phyloP scores from a whole-genome alignment of 2,888 invertebrate species.

The Geophilus truncorum region DNA sequence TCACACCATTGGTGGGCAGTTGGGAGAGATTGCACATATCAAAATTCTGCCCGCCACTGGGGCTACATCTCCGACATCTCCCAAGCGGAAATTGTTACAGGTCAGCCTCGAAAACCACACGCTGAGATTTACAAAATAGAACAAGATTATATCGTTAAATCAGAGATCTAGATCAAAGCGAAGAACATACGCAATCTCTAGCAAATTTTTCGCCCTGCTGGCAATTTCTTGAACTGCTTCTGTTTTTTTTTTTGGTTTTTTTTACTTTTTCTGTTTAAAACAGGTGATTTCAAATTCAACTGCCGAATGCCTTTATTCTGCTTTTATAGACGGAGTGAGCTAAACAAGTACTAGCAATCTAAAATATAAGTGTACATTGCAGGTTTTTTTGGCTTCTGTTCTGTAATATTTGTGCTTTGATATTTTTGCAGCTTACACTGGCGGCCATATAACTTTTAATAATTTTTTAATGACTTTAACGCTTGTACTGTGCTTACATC shows the following conservation, averaged over 20 bases:
- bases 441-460: background rate
- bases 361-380: no score
- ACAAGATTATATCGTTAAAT: background rate
- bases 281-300: background rate
- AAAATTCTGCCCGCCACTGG: slow-evolving; percentile 31
- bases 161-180: background rate
- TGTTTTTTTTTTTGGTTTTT: background rate
- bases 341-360: no score
- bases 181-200: background rate
- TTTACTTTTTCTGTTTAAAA: background rate
- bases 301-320: no score
- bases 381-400: no score
- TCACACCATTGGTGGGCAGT: slow-evolving; percentile 18
- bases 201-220: background rate
- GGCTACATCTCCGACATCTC: slow-evolving; percentile 23
- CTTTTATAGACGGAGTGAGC: no score
- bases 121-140: background rate
- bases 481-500: background rate
- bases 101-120: background rate
- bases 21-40: slow-evolving; percentile 16
- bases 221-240: slow-evolving; percentile 6
- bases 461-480: background rate
- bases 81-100: slow-evolving; percentile 22
- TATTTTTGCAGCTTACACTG: background rate
- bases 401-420: background rate